Conservation (phyloP, 2,797 vertebrate species). For the Liparis tanakae region DNA sequence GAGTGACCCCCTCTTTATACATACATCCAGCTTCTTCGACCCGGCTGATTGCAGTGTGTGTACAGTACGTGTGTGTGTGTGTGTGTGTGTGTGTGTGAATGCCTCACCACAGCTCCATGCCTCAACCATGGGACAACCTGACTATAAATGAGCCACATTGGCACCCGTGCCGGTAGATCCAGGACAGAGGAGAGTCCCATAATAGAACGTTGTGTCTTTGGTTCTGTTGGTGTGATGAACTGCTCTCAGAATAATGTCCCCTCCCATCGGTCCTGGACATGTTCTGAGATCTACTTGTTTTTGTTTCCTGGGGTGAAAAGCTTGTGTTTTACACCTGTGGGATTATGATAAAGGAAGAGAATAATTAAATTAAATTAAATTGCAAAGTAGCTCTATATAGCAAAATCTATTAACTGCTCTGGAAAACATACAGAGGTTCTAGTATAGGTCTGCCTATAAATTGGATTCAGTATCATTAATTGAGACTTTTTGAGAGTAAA, state of each 20-base stretch:
- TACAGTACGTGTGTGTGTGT: conserved; percentile 4
- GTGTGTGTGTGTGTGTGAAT: conserved; percentile 26
- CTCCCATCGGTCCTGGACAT: conserved; percentile 14
- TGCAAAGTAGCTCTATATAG: not conserved
- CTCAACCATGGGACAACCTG: conserved; percentile 64
- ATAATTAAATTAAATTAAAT: not conserved
- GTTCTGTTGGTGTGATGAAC: conserved; percentile 63
- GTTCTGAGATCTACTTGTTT: conserved; percentile 23
- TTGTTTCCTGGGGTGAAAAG: conserved; percentile 8
- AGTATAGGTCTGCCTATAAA: too few species aligned
- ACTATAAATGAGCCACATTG: conserved; percentile 65
- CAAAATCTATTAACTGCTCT: not conserved
- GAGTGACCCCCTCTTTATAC: conserved; percentile 64
- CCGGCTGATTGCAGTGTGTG: conserved; percentile 21
- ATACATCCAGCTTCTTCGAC: conserved; percentile 67
- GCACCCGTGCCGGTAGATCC: conserved; percentile 68
- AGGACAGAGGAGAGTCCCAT: conserved; percentile 58
- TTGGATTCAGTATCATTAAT: too few species aligned
- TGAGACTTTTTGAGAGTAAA: too few species aligned
- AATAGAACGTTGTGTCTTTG: conserved; percentile 63
- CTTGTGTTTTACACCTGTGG: conserved; percentile 16
- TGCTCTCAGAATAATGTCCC: conserved; percentile 56
- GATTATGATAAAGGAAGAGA: not conserved
- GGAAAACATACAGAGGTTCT: not conserved
- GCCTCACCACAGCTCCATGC: conserved; percentile 54